Base-by-base conservation (phyloP, 1,140 invertebrate species). In the Psix sp. region DNA sequence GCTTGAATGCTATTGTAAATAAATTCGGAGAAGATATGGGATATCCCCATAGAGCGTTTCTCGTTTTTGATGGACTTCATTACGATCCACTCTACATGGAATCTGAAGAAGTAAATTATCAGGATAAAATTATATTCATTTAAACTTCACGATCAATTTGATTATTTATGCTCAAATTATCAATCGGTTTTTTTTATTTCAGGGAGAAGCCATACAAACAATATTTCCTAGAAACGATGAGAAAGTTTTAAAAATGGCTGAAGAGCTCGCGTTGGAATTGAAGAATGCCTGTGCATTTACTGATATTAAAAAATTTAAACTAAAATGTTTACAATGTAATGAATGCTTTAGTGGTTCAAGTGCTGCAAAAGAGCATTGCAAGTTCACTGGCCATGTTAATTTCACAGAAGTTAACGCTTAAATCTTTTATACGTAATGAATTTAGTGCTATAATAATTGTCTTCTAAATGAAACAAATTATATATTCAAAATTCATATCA, bases 51-150 rank as follows among this genome's bases (percentile, higher is more conserved):
- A 87, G 96, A 80, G 94, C 97, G 7, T 94, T 98, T 81, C 88
- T 99, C 1, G 90, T 98, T 39, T 99, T 98, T 84, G 96, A 98
- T 88, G 97, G 97, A 14, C 95, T 98, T 59, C 97, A 98, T 87
- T 98, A 98, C 84, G 97, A 99, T 87, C 95, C 96, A 0, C 84
- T 99, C 0, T 94, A 96, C 80, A 89, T 97, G 81, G 96, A 98
- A 87, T 90, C 91, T 0, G 78, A 88, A 49, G 88, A 89, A 71
- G 91, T 91, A 84, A 84, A 81, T 77, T 11, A n/a, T 24, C 7
- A 35, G 21, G 26, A 35, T 13, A 68, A 45, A n/a, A 42, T 5
- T 31, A 7, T 35, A 26, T 10, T 29, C 1, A 1, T 24, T 35
- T 1, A 11, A 35, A n/a, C n/a, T n/a, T n/a, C n/a, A n/a, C n/a